Conservation (phyloP, 2,888 invertebrate genomes). For the Smittia sp. region DNA sequence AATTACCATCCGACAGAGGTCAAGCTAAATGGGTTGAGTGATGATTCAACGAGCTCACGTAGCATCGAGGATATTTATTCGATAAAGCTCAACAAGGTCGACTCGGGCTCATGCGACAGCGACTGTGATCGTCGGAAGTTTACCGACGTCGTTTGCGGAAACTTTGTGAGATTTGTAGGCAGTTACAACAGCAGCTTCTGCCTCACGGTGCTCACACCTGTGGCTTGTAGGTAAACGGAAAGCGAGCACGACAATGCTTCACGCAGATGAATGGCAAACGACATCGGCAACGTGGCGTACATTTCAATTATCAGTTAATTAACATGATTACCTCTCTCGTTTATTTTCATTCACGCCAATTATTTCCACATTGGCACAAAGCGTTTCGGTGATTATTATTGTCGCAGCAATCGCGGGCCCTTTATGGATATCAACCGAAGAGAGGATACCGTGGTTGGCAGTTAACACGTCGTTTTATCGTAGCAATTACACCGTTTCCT, state of each 20-base stretch:
- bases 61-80: slow-evolving; percentile 38
- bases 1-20: slow-evolving; percentile 30
- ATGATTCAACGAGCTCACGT: slow-evolving; percentile 18
- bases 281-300: not conserved
- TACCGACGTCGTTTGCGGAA: slow-evolving; percentile 1
- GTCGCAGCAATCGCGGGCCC: slow-evolving; percentile 54
- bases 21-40: slow-evolving; percentile 14
- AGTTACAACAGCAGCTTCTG: slow-evolving; percentile 36
- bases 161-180: slow-evolving; percentile 25
- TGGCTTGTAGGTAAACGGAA: slow-evolving; percentile 32
- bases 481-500: slow-evolving; percentile 51
- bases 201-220: slow-evolving; percentile 27
- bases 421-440: slow-evolving; percentile 84
- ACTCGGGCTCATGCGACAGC: not conserved
- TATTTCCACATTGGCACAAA: slow-evolving; percentile 43
- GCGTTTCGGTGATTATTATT: slow-evolving; percentile 53
- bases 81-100: not conserved
- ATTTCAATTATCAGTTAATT: slow-evolving; percentile 14
- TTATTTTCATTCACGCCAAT: not conserved
- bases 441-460: slow-evolving; percentile 73
- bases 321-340: slow-evolving; percentile 11
- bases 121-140: not conserved
- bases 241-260: not conserved
- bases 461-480: slow-evolving; percentile 65
- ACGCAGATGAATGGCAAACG: not conserved